These are phyloP conservation scores for Macaca fascicularis DNA, from an alignment of 2,113 vertebrate species.

Conservation along the genomic window DNA sequence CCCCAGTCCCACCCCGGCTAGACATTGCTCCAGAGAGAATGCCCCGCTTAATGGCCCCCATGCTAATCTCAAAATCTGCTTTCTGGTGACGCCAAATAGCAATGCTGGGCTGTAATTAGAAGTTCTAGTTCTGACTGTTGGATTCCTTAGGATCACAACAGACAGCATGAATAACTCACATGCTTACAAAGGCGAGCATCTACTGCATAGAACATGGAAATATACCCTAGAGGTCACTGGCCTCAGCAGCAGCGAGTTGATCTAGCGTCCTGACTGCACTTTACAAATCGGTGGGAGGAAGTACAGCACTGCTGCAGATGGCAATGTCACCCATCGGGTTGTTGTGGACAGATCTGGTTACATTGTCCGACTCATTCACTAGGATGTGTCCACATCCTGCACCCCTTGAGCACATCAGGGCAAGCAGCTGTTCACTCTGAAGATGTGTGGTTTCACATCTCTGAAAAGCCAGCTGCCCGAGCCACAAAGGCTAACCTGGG, in stretches of 20 bases:
- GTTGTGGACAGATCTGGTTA: too few species aligned
- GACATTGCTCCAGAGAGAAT: background rate
- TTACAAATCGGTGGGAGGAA: too few species aligned
- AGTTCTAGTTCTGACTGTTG: background rate
- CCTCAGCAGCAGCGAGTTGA: background rate
- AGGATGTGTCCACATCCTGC: background rate
- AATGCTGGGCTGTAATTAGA: background rate
- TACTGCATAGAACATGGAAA: rapidly evolving
- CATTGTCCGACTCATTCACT: rapidly evolving
- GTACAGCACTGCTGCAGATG: background rate
- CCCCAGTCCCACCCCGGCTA: rapidly evolving
- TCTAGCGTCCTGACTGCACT: background rate
- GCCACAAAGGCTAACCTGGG: background rate
- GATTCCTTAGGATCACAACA: background rate
- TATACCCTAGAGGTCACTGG: too few species aligned
- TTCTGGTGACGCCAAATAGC: background rate
- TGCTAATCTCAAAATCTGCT: background rate
- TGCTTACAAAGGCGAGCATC: background rate
- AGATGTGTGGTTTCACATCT: background rate
- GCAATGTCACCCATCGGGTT: rapidly evolving
- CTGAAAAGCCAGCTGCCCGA: background rate
- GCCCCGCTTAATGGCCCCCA: background rate
- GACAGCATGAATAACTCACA: background rate
- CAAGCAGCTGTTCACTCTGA: background rate
- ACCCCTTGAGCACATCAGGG: rapidly evolving